Base-by-base conservation (phyloP, 2,797 vertebrate genomes). In the Sebastes trivittatus region DNA sequence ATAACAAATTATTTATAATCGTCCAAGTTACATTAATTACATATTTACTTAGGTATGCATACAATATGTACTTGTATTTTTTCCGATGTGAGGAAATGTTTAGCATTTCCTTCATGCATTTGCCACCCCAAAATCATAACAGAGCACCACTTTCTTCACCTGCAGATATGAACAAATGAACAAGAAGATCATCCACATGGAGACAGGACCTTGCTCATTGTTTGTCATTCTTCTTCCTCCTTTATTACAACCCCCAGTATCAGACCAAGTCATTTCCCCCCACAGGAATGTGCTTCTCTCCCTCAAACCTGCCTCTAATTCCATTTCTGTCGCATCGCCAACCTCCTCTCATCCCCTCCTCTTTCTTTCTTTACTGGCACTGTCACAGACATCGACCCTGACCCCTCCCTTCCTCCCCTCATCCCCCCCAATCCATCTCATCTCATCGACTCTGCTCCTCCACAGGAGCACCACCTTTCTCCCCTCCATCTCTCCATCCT, bases 301-400 rank as follows among this genome's bases (percentile, higher is more conserved):
- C 61, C 62, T 75, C 34, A 85, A 78, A 81, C 67, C 77, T 77
- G 82, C 79, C 70, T 82, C 80, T 82, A 56, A 85, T 89, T 90
- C 58, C 88, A 80, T 65, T 82, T 81, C 78, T 84, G 80, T 88
- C 69, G 72, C 92, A 90, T 87, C 63, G 66, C 77, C 82, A 80
- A 66, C 63, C 85, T 62, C 79, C 66, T 74, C 80, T 71, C 72
- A 55, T 72, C 74, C 63, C 67, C 86, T 65, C 80, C 32, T n/a
- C 34, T 22, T 18, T 68, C 66, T 65, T 70, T 80, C 75, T 69
- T 84, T 78, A 79, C 65, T 75, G 76, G 75, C 83, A 80, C 76
- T 80, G 76, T 83, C 77, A 88, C 83, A 87, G 77, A 84, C 85
- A 74, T 85, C 85, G 60, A 87, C 84, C 85, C 77, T 32, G 46